Percentiles rank a stretch among this genome's conserved stretches.
These are phyloP conservation scores for Psilopogon haemacephalus DNA, from an alignment of 2,113 vertebrate species.

Conservation along the genomic window DNA sequence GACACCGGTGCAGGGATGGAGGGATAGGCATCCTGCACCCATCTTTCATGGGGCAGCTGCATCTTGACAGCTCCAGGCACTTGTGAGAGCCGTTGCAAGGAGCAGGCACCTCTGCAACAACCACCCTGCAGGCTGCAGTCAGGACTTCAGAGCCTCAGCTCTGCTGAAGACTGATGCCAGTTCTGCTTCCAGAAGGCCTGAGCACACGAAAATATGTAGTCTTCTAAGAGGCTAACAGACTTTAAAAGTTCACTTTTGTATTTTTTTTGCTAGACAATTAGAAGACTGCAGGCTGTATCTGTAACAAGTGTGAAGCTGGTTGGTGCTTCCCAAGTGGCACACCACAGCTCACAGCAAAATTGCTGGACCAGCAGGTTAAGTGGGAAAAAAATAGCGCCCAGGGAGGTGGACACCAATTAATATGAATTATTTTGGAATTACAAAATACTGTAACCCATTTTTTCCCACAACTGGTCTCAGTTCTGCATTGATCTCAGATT, in stretches of 20 bases:
- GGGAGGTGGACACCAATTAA: not conserved
- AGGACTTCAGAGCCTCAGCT: not conserved
- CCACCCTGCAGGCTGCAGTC: not conserved
- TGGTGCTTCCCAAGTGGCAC: not conserved
- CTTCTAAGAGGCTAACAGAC: not conserved
- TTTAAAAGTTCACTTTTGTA: not conserved
- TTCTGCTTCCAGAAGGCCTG: not conserved
- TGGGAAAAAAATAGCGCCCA: not conserved
- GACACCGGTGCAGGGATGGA: accelerated
- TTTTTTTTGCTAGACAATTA: not conserved
- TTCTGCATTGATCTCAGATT: not conserved
- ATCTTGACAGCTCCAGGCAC: not conserved
- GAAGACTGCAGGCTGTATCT: not conserved
- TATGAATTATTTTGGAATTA: not conserved
- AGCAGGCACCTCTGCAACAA: not conserved
- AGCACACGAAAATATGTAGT: accelerated
- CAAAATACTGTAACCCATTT: not conserved
- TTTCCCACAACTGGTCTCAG: not conserved
- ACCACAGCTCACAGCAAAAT: not conserved
- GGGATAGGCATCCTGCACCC: not conserved
- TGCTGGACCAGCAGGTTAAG: not conserved
- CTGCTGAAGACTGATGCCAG: accelerated
- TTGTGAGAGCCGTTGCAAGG: accelerated
- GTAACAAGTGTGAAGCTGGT: not conserved
- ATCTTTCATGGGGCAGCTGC: not conserved